Evolutionary conservation across 2,888 invertebrate genomes (phyloP).

Genomic region (Mayetiola destructor): DNA sequence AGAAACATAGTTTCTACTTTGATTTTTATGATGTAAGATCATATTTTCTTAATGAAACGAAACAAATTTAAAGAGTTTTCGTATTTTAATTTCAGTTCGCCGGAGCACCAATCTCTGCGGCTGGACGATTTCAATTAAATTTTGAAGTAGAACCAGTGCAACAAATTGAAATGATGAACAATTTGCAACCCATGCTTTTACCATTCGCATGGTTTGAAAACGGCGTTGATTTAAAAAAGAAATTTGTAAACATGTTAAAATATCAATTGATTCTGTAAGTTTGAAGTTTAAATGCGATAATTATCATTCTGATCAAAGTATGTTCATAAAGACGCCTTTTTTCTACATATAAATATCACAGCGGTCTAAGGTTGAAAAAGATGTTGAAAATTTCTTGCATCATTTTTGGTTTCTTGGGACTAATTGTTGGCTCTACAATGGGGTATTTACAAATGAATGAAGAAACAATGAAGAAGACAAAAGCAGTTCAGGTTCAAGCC

Average conservation of each 20-base stretch:
- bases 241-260: slow-evolving; percentile 51
- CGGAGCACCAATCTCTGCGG: slow-evolving; percentile 58
- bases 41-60: background rate
- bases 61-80: too few relatives aligned
- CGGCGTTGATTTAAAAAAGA: slow-evolving; percentile 50
- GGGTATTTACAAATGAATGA: background rate
- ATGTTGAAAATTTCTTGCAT: background rate
- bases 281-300: background rate
- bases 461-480: too few relatives aligned
- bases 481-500: too few relatives aligned
- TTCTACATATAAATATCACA: background rate
- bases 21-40: slow-evolving; percentile 44
- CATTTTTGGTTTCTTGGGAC: background rate
- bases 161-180: slow-evolving; percentile 50
- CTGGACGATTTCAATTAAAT: slow-evolving; percentile 61
- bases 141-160: slow-evolving; percentile 45
- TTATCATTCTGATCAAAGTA: background rate
- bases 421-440: background rate
- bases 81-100: slow-evolving; percentile 26
- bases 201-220: slow-evolving; percentile 74
- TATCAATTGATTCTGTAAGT: slow-evolving; percentile 37
- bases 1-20: slow-evolving; percentile 58
- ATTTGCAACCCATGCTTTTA: slow-evolving; percentile 46
- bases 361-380: background rate
- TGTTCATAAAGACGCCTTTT: background rate